Evolutionary conservation across 2,797 vertebrate species (phyloP).

Genomic region (Pseudocheirus occidentalis): DNA sequence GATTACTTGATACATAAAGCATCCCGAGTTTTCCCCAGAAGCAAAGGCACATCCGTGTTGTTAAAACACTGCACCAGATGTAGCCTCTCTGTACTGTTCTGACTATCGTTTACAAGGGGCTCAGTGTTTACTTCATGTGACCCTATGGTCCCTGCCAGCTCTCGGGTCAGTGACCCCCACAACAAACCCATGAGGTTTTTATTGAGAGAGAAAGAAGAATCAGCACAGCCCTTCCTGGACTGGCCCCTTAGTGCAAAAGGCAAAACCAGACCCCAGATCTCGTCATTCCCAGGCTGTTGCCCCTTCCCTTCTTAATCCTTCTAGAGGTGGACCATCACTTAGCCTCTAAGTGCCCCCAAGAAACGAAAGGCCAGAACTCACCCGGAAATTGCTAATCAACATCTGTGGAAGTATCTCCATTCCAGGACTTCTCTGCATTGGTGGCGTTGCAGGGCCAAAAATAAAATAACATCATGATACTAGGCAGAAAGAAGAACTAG

Average conservation of each 20-base stretch:
- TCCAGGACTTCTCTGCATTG: neutral
- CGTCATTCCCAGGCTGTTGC: neutral
- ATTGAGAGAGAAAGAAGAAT: too few species aligned
- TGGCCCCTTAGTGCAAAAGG: too few species aligned
- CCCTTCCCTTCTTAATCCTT: neutral
- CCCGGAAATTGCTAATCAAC: neutral
- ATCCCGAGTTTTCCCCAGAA: neutral
- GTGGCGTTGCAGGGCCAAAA: neutral
- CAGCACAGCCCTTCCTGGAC: neutral
- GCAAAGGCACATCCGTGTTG: neutral
- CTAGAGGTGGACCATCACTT: neutral
- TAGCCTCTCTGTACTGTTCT: neutral
- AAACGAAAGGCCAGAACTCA: neutral
- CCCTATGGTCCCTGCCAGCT: neutral
- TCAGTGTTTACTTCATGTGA: neutral
- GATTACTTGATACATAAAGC: too few species aligned
- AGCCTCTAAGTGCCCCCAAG: too few species aligned
- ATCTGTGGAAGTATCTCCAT: neutral
- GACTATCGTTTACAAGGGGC: neutral
- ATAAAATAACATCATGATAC: neutral
- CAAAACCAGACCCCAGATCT: too few species aligned
- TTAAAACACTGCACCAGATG: neutral
- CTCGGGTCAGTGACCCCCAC: too few species aligned
- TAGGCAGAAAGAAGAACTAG: neutral
- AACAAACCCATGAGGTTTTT: too few species aligned